Percentiles rank a stretch among this genome's conserved stretches.
These are phyloP conservation scores for Ernsta delagoae DNA, from an alignment of 2,888 invertebrate species.

Conservation along the genomic window DNA sequence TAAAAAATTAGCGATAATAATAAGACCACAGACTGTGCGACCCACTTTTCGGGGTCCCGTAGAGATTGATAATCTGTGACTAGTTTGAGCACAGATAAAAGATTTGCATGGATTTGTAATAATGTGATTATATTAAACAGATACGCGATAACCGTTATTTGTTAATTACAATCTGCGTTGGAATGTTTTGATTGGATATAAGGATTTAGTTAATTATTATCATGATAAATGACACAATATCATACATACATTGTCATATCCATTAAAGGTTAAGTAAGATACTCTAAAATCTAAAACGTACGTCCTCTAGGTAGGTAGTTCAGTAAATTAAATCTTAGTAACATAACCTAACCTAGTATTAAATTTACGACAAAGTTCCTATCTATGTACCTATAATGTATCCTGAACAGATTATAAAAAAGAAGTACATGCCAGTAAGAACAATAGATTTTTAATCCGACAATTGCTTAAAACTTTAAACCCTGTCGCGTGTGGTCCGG, in stretches of 20 bases:
- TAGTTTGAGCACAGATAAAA: constrained; percentile 11
- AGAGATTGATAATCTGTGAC: constrained; percentile 1
- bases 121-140: not conserved
- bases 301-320: no score
- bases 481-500: constrained; percentile 30
- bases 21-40: constrained; percentile 33
- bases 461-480: constrained; percentile 22
- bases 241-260: no score
- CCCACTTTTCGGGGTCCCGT: constrained; percentile 17
- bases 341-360: not conserved
- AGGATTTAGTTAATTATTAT: not conserved
- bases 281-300: no score
- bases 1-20: constrained; percentile 42
- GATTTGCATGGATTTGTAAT: constrained; percentile 17
- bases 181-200: not conserved
- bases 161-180: constrained; percentile 5
- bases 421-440: not conserved
- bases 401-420: not conserved
- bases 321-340: no score
- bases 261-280: no score
- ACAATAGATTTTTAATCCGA: constrained; percentile 6
- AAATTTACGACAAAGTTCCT: not conserved
- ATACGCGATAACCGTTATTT: constrained; percentile 14
- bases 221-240: no score
- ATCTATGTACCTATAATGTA: no score